A percentile compares a stretch with the other conserved stretches of the same genome.
phyloP scores from a whole-genome alignment of 2,888 invertebrate genomes.

The Heliconius charithonia region DNA sequence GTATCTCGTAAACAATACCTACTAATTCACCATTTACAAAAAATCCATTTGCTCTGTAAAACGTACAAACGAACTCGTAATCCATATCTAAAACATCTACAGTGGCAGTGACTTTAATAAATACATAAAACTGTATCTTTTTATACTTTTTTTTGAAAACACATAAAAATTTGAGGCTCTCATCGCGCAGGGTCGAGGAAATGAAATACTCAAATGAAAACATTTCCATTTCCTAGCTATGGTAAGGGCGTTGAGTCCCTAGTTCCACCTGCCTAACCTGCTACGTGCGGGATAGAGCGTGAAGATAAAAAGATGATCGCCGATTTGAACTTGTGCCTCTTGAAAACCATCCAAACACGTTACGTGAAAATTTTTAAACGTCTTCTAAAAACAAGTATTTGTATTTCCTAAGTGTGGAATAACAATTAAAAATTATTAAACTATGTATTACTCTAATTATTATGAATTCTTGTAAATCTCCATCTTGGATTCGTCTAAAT shows the following conservation, averaged over 20 bases:
- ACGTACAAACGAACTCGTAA: not conserved
- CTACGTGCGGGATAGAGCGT: not conserved
- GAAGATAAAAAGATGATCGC: not conserved
- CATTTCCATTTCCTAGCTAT: too few species aligned
- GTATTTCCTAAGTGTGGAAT: not conserved
- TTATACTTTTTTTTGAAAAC: not conserved
- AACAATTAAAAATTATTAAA: not conserved
- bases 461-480: constrained; percentile 38
- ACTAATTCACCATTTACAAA: not conserved
- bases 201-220: too few species aligned
- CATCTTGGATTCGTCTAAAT: constrained; percentile 50
- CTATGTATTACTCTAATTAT: not conserved
- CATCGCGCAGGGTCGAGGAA: too few species aligned
- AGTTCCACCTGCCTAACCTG: too few species aligned
- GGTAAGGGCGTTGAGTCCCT: too few species aligned
- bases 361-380: not conserved
- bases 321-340: too few species aligned
- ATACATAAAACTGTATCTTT: not conserved
- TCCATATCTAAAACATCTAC: constrained; percentile 1
- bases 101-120: constrained; percentile 16
- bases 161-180: not conserved
- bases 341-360: too few species aligned
- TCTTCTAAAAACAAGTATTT: not conserved
- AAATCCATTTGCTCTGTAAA: not conserved
- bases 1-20: constrained; percentile 14